Evolutionary conservation across 2,888 invertebrate genomes (phyloP).

Genomic region (Pelosia muscerda): DNA sequence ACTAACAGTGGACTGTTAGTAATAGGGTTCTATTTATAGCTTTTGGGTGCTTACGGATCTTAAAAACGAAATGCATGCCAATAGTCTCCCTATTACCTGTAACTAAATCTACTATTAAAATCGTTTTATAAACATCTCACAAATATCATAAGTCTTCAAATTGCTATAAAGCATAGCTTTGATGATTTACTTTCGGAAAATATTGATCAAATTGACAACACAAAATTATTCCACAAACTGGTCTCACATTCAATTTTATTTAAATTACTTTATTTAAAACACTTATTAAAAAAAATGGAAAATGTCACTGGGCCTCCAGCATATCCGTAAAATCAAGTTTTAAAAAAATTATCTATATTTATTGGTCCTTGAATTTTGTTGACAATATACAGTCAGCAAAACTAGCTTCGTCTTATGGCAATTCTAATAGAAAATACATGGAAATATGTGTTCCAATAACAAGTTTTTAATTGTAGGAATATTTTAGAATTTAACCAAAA

Average conservation of each 20-base stretch:
- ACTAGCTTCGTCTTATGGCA: background rate
- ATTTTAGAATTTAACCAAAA: background rate
- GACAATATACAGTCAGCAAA: background rate
- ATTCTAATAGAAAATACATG: background rate
- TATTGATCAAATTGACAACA: background rate
- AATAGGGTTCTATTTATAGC: too few species aligned
- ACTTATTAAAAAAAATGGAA: background rate
- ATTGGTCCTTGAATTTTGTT: background rate
- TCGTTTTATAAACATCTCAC: background rate
- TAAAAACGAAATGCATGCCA: too few species aligned
- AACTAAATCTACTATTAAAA: background rate
- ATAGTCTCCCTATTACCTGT: too few species aligned
- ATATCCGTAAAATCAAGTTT: background rate
- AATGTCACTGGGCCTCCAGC: background rate
- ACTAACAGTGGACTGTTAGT: too few species aligned
- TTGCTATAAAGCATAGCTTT: background rate
- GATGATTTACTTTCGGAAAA: background rate
- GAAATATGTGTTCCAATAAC: background rate
- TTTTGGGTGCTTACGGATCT: too few species aligned
- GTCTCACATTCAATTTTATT: background rate
- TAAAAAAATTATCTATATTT: background rate
- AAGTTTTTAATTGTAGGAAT: background rate
- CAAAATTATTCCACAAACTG: constrained; percentile 5
- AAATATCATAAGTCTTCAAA: background rate
- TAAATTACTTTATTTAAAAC: background rate